These are phyloP conservation scores for Ecliptopera silaceata DNA, from an alignment of 2,888 invertebrate genomes.

Conservation along the genomic window DNA sequence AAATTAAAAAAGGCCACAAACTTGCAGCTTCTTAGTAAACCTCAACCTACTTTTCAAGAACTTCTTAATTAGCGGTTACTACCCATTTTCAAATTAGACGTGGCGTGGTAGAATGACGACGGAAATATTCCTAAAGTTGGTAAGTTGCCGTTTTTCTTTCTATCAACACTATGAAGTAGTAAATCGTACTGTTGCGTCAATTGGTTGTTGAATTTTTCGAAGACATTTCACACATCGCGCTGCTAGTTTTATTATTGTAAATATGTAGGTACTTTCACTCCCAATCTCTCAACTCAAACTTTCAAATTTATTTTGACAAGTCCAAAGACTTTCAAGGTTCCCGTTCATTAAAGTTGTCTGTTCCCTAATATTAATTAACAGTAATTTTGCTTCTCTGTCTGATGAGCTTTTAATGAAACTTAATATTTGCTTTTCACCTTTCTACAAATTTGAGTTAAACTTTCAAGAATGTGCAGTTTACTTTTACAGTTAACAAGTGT, in stretches of 20 bases:
- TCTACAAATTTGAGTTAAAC: too few relatives aligned
- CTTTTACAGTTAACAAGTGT: too few relatives aligned
- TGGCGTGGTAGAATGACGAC: too few relatives aligned
- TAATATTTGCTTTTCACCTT: conserved; percentile 29
- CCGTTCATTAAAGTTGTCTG: background rate
- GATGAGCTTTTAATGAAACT: conserved; percentile 59
- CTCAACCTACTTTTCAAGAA: background rate
- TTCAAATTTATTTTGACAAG: background rate
- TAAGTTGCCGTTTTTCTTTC: conserved; percentile 94
- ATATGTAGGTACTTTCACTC: too few relatives aligned
- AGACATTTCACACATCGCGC: too few relatives aligned
- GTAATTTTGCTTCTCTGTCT: conserved; percentile 63
- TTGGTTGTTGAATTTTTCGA: too few relatives aligned
- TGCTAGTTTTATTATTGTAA: too few relatives aligned
- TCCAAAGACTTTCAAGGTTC: background rate
- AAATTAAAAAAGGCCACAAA: too few relatives aligned
- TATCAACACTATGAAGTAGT: conserved; percentile 82
- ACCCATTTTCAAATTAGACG: conserved; percentile 28
- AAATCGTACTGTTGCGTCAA: background rate
- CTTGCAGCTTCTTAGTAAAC: background rate
- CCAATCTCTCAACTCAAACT: too few relatives aligned
- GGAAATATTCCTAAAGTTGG: conserved; percentile 33
- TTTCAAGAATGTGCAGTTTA: too few relatives aligned
- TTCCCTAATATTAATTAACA: conserved; percentile 64
- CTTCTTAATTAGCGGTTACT: conserved; percentile 12